These are phyloP conservation scores for Geophilus truncorum DNA, from an alignment of 2,888 invertebrate genomes.

Conservation along the genomic window DNA sequence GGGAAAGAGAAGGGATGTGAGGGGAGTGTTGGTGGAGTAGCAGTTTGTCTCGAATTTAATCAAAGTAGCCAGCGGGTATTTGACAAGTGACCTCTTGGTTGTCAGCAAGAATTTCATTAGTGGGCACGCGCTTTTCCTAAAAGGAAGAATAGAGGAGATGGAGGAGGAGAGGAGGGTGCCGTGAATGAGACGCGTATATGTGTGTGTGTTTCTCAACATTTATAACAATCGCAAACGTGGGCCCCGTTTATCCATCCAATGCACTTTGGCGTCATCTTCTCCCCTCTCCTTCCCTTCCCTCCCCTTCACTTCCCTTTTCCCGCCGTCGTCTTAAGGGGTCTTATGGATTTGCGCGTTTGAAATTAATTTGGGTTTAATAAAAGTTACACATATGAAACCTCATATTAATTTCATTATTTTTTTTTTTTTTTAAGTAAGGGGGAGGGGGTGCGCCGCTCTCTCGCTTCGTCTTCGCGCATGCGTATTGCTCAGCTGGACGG, in stretches of 20 bases:
- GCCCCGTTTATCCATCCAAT: conserved; percentile 28
- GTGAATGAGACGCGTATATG: conserved; percentile 30
- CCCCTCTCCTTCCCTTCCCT: neutral
- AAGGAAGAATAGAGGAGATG: conserved; percentile 8
- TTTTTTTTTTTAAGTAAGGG: neutral
- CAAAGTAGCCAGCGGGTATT: conserved; percentile 33
- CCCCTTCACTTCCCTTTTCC: neutral
- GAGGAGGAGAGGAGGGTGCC: conserved; percentile 2
- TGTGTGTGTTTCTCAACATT: conserved; percentile 30
- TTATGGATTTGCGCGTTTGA: conserved; percentile 16
- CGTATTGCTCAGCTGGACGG: conserved; percentile 31
- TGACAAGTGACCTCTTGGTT: conserved; percentile 34
- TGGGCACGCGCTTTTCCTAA: conserved; percentile 28
- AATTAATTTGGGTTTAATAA: conserved; percentile 34
- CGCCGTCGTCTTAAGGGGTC: neutral
- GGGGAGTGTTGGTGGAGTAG: conserved; percentile 3
- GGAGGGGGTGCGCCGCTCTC: neutral
- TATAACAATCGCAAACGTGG: conserved; percentile 31
- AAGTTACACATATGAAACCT: conserved; percentile 33
- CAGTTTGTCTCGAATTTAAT: conserved; percentile 32
- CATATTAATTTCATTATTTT: conserved; percentile 34
- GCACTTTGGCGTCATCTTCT: conserved; percentile 15
- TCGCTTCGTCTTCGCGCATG: neutral
- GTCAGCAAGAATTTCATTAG: conserved; percentile 37
- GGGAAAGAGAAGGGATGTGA: neutral